Evolutionary conservation across 2,113 vertebrate species (phyloP).

Genomic region (Tetrao urogallus): DNA sequence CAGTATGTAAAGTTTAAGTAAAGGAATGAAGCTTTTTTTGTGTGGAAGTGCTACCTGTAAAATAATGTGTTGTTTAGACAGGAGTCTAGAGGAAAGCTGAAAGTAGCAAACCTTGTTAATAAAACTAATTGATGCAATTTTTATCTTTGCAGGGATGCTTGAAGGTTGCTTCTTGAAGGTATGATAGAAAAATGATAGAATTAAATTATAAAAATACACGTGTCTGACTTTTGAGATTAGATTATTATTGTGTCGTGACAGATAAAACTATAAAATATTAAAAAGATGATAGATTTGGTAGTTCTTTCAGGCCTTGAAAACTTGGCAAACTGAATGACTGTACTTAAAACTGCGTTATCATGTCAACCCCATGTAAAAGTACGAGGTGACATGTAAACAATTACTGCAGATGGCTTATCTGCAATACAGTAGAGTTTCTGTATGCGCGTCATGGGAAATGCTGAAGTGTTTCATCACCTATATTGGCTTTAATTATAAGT

Average conservation of each 20-base stretch:
- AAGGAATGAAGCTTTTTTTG: not conserved
- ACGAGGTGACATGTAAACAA: not conserved
- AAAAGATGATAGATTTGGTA: not conserved
- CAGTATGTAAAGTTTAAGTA: not conserved
- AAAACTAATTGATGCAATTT: not conserved
- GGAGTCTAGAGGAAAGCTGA: not conserved
- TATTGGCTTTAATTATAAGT: not conserved
- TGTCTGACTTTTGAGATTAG: slow-evolving; percentile 56
- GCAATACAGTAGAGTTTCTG: not conserved
- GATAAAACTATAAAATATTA: not conserved
- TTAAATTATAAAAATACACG: not conserved
- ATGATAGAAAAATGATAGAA: not conserved
- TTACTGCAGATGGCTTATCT: not conserved
- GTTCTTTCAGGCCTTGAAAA: not conserved
- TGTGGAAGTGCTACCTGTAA: not conserved
- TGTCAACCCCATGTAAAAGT: not conserved
- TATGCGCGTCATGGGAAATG: not conserved
- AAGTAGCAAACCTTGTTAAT: not conserved
- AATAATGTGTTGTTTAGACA: not conserved
- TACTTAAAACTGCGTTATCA: not conserved
- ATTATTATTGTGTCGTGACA: not conserved
- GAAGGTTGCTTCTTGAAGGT: not conserved
- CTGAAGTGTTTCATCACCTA: not conserved
- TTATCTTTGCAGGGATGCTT: not conserved
- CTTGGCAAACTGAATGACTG: not conserved